Conservation (phyloP, 2,888 invertebrate genomes). For the Campoplex nolae region DNA sequence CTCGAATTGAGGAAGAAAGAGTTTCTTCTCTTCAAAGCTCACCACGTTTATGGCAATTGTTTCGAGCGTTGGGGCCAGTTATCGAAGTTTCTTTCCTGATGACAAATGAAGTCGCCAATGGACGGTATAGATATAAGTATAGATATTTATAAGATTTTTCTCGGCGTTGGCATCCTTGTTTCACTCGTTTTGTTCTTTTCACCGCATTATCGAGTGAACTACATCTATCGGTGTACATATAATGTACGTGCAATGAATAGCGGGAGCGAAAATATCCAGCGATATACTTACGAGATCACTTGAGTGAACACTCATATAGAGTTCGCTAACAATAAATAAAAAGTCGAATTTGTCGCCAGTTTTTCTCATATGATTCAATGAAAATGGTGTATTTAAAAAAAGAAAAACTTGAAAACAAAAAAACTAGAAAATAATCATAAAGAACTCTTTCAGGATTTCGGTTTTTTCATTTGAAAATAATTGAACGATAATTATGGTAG, state of each 20-base stretch:
- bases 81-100: constrained; percentile 67
- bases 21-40: constrained; percentile 42
- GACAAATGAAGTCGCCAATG: constrained; percentile 67
- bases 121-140: neutral
- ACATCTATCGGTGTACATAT: constrained; percentile 36
- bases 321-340: constrained; percentile 19
- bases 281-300: constrained; percentile 5
- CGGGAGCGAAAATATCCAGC: constrained; percentile 22
- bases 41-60: constrained; percentile 64
- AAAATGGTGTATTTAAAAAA: too few species aligned
- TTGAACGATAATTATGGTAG: too few species aligned
- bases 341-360: neutral
- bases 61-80: constrained; percentile 66
- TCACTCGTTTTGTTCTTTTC: constrained; percentile 13
- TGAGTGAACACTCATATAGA: constrained; percentile 7
- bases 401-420: too few species aligned
- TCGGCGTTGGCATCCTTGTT: constrained; percentile 22
- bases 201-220: constrained; percentile 3
- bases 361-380: neutral
- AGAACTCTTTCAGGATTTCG: too few species aligned
- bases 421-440: too few species aligned
- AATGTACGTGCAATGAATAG: constrained; percentile 64
- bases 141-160: constrained; percentile 9
- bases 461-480: too few species aligned
- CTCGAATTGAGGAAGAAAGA: constrained; percentile 1